Conservation (phyloP, 2,113 vertebrate species). For the Rhynchopsitta pachyrhyncha region DNA sequence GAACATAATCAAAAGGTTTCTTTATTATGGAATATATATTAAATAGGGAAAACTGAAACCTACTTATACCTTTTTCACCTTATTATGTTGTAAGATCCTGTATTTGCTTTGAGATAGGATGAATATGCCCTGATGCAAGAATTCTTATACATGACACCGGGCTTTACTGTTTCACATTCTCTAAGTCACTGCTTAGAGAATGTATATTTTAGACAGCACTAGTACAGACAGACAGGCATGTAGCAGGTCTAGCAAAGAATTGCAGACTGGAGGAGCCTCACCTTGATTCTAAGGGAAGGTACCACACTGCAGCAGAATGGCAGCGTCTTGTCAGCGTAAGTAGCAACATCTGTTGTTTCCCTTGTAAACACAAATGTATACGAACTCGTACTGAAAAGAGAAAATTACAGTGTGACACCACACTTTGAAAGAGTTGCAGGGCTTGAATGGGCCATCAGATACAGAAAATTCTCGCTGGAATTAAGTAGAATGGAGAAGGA, state of each 20-base stretch:
- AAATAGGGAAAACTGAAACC: background rate
- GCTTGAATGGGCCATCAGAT: background rate
- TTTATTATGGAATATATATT: background rate
- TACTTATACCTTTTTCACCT: background rate
- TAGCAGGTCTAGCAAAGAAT: background rate
- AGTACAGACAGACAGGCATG: background rate
- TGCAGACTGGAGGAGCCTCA: background rate
- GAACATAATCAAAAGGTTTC: background rate
- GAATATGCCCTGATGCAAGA: background rate
- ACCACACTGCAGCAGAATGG: background rate
- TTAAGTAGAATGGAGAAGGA: background rate
- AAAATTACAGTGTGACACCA: background rate
- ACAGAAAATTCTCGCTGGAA: background rate
- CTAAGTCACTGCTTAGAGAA: background rate
- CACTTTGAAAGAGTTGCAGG: background rate
- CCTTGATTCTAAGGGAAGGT: too few species aligned
- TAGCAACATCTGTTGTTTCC: background rate
- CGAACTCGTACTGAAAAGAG: background rate
- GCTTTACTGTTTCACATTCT: background rate
- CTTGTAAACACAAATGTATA: background rate
- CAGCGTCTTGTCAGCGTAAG: background rate
- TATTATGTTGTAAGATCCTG: background rate
- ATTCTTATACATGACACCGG: background rate
- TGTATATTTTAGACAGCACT: background rate
- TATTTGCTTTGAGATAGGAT: background rate